A percentile compares a stretch with the other conserved stretches of the same genome.
phyloP scores from a whole-genome alignment of 2,888 invertebrate genomes.

The Tetanocera ferruginea region DNA sequence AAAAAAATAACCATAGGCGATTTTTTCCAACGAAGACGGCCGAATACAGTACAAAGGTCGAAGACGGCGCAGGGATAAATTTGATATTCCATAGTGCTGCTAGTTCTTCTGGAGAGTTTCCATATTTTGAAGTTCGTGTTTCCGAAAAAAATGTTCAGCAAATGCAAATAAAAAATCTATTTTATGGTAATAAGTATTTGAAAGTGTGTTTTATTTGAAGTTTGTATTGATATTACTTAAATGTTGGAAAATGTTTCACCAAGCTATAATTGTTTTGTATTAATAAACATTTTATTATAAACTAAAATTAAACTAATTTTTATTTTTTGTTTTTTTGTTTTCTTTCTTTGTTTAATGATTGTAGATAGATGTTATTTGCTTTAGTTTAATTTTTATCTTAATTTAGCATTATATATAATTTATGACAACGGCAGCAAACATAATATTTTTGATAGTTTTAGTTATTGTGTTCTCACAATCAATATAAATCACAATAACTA shows the following conservation, averaged over 20 bases:
- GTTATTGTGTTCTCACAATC: conserved; percentile 20
- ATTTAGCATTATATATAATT: not conserved
- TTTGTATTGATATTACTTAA: conserved; percentile 29
- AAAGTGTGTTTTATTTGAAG: conserved; percentile 32
- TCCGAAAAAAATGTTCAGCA: too few species aligned
- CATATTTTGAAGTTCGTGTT: too few species aligned
- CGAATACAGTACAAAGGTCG: too few species aligned
- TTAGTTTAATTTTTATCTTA: not conserved
- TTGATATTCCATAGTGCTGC: too few species aligned
- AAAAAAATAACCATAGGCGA: too few species aligned
- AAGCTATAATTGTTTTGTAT: not conserved
- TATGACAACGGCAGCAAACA: not conserved
- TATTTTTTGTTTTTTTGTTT: not conserved
- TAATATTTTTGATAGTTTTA: not conserved
- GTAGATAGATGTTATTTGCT: not conserved
- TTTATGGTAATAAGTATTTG: not conserved
- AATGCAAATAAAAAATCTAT: not conserved
- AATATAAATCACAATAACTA: conserved; percentile 20
- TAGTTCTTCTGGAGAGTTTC: too few species aligned
- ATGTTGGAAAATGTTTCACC: conserved; percentile 29
- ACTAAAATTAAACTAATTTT: conserved; percentile 33
- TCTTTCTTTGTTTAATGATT: not conserved
- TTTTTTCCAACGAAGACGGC: too few species aligned
- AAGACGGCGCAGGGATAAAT: too few species aligned
- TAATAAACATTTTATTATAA: conserved; percentile 19